Base-by-base conservation (phyloP, 2,113 vertebrate genomes). In the Pogonocichla stellata region DNA sequence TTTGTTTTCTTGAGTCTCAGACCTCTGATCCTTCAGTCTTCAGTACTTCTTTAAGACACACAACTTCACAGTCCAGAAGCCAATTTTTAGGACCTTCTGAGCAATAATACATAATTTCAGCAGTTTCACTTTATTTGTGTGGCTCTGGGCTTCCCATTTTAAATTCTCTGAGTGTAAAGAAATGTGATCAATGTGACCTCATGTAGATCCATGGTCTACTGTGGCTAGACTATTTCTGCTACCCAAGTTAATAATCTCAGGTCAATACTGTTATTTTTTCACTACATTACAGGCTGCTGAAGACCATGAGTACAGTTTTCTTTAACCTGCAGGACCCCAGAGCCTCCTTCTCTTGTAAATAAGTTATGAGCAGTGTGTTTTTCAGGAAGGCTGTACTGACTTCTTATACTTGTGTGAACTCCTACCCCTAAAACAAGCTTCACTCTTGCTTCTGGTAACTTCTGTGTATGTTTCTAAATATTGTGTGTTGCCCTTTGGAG, bases 251-350 rank as follows among this genome's bases (percentile, higher is more conserved):
- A 83, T 83, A 47, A 74, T 84, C 72, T 80, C 62, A 88, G 56
- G 26, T 33, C 72, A 80, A 19, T 62, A 45, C 86, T 84, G 75
- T 91, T 95, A 80, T 64, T 94, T 93, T 94, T 92, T 90, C 72
- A 90, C 86, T 64, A 13, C 43, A 67, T 40, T 92, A 25, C 65
- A 56, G 40, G 47, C 69, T 90, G 26, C 26, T 91, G 64, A 58
- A 96, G 77, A 80, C 29, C 50, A 9, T 8, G 40, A 82, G 57
- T 29, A 20, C 33, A 74, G 53, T 34, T 92, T 90, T 82, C 50
- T 90, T 86, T 83, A 93, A 86, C 75, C 47, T 90, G 10, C 45
- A 82, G 62, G 43, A 77, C 65, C 10, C 22, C 50, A 65, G 65
- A 33, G 53, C 70, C 42, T 31, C 6, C 3, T 92, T 42, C 48